Percentiles rank a stretch among this genome's conserved stretches.
These are phyloP conservation scores for Loris lydekkerianus DNA, from an alignment of 2,797 vertebrate genomes.

Conservation along the genomic window DNA sequence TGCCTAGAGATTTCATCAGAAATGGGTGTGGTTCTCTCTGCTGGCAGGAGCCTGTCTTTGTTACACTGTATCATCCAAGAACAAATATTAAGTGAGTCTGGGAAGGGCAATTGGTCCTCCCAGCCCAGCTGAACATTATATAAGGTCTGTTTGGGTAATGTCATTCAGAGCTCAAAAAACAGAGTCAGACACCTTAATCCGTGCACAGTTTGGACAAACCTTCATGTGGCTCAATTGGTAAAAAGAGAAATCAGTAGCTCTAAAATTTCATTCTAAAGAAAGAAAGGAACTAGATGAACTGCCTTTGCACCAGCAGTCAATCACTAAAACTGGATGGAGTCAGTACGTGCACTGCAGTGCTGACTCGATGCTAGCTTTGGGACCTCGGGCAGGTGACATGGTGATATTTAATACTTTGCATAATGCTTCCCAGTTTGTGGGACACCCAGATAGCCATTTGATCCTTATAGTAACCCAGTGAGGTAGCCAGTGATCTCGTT, in stretches of 20 bases:
- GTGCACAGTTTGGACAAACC: accelerated
- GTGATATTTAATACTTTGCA: neutral
- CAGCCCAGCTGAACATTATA: slow-evolving; percentile 64
- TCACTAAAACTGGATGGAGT: neutral
- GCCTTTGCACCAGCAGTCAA: accelerated
- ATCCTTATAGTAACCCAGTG: neutral
- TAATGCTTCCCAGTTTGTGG: neutral
- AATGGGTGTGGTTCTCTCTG: slow-evolving; percentile 69
- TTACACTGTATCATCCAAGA: slow-evolving; percentile 51
- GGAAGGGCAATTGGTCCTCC: slow-evolving; percentile 52
- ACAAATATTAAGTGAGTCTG: slow-evolving; percentile 62
- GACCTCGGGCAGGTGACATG: neutral
- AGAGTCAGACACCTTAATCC: neutral
- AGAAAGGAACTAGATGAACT: neutral
- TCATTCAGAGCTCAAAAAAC: neutral
- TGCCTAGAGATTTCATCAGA: slow-evolving; percentile 80
- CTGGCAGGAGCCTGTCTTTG: neutral
- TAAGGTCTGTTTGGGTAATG: slow-evolving; percentile 69
- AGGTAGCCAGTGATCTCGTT: neutral
- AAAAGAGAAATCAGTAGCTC: neutral
- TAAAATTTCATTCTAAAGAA: neutral
- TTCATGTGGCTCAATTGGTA: neutral
- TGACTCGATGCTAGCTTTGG: neutral
- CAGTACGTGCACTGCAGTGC: neutral
- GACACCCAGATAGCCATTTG: neutral